Percentiles rank a stretch among this genome's conserved stretches.
Evolutionary conservation across 2,797 vertebrate species (phyloP).

Genomic region (Nothura maculosa): DNA sequence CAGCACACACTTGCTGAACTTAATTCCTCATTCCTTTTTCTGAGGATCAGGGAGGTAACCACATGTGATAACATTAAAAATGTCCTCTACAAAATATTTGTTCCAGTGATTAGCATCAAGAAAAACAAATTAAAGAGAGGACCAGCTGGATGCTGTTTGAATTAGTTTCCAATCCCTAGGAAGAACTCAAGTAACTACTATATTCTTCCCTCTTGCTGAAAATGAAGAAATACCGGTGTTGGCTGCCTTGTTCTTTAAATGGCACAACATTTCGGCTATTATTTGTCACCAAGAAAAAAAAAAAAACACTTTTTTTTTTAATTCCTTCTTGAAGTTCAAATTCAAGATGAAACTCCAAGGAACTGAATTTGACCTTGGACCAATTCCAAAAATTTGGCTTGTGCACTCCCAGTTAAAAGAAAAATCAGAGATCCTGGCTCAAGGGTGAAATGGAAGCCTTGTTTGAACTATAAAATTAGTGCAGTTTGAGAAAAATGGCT

Average conservation of each 20-base stretch:
- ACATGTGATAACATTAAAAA: not conserved
- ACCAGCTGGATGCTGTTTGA: not conserved
- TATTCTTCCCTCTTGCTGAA: not conserved
- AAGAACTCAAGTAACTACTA: not conserved
- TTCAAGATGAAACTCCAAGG: slow-evolving; percentile 39
- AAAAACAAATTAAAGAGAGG: not conserved
- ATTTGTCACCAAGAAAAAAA: not conserved
- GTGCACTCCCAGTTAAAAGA: slow-evolving; percentile 38
- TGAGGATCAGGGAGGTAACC: not conserved
- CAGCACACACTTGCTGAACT: not conserved
- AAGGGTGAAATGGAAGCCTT: slow-evolving; percentile 48
- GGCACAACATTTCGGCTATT: not conserved
- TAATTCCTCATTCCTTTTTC: not conserved
- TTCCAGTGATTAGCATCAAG: not conserved
- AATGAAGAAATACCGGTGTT: not conserved
- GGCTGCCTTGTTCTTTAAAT: not conserved
- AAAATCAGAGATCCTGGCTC: slow-evolving; percentile 31
- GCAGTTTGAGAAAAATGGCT: slow-evolving; percentile 53
- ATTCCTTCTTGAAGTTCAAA: slow-evolving; percentile 19
- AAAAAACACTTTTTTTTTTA: not conserved
- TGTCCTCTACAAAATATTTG: not conserved
- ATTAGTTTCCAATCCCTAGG: not conserved
- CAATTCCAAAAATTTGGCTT: not conserved
- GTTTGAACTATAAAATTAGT: slow-evolving; percentile 55
- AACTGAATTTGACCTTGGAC: slow-evolving; percentile 62